Evolutionary conservation across 1,140 invertebrate species (phyloP).

Genomic region (Varroa destructor): DNA sequence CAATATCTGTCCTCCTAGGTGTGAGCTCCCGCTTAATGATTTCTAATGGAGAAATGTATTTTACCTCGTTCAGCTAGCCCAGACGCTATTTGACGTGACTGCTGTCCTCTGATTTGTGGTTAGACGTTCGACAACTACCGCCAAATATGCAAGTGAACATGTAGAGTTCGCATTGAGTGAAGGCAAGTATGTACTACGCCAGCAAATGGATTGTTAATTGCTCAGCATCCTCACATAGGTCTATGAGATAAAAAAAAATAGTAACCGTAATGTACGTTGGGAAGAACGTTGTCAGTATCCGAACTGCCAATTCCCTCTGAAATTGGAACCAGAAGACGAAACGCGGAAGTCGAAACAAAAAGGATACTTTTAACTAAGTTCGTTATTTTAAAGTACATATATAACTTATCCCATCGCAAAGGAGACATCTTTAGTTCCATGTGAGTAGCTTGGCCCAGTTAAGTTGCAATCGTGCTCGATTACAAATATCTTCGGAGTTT

Average conservation of each 20-base stretch:
- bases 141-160: not conserved
- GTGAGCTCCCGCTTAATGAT: too few species aligned
- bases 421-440: not conserved
- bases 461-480: slow-evolving; percentile 3
- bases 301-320: not conserved
- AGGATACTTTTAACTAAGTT: too few species aligned
- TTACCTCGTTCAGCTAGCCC: too few species aligned
- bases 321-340: not conserved
- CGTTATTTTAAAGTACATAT: not conserved
- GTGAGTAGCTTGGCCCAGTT: not conserved
- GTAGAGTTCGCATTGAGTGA: not conserved
- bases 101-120: not conserved
- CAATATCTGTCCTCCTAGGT: too few species aligned
- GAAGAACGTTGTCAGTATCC: not conserved
- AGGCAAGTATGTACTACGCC: not conserved
- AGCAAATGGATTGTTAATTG: not conserved
- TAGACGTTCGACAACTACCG: not conserved
- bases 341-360: not conserved
- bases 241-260: not conserved
- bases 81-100: too few species aligned
- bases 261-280: not conserved
- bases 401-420: not conserved
- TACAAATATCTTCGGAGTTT: not conserved
- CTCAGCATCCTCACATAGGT: not conserved
- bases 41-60: too few species aligned